Conservation (phyloP, 1,140 invertebrate species). For the Zaprionus nigranus region DNA sequence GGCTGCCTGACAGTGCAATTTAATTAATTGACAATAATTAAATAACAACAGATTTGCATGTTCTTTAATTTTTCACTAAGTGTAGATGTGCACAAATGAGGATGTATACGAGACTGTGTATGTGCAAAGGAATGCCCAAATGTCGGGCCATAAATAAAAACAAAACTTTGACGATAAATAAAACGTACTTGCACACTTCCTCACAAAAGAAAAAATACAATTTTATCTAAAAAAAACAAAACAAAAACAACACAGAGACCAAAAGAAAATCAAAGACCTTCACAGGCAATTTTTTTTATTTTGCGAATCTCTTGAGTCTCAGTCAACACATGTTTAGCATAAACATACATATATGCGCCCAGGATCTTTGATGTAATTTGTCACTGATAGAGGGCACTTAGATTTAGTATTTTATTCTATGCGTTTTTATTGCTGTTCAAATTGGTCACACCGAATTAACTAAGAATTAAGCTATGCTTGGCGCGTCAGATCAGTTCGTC, state of each 20-base stretch:
- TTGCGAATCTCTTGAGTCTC: slow-evolving; percentile 25
- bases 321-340: slow-evolving; percentile 14
- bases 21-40: slow-evolving; percentile 72
- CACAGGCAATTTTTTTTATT: slow-evolving; percentile 51
- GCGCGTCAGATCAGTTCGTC: too few relatives aligned
- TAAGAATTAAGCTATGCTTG: too few relatives aligned
- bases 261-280: slow-evolving; percentile 57
- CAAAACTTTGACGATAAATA: slow-evolving; percentile 39
- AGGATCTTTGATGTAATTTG: background rate
- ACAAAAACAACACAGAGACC: slow-evolving; percentile 19
- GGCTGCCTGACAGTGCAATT: slow-evolving; percentile 17
- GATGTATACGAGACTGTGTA: background rate
- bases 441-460: too few relatives aligned
- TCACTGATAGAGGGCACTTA: too few relatives aligned
- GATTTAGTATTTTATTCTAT: too few relatives aligned
- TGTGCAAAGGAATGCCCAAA: slow-evolving; percentile 69
- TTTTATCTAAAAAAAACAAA: slow-evolving; percentile 28
- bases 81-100: slow-evolving; percentile 41
- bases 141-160: slow-evolving; percentile 77
- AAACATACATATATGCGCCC: background rate
- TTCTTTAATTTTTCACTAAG: slow-evolving; percentile 71
- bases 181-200: slow-evolving; percentile 42
- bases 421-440: too few relatives aligned
- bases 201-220: slow-evolving; percentile 32
- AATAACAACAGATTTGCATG: slow-evolving; percentile 73